Evolutionary conservation across 2,797 vertebrate species (phyloP).

Genomic region (Syndactyla subalaris): DNA sequence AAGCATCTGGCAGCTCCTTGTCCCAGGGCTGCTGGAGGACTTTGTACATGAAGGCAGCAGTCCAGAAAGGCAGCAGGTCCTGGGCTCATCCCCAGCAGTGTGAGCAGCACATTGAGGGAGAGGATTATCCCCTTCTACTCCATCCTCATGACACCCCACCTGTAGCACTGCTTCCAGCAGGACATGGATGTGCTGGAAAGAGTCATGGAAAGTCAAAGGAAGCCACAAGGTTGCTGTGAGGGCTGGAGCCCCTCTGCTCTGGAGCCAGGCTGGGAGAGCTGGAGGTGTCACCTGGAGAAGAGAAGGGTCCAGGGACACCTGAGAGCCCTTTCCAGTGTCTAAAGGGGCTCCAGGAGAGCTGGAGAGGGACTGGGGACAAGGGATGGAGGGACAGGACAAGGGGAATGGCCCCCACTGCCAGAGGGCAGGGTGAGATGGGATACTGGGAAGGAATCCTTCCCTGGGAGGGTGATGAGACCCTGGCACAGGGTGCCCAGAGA

Average conservation of each 20-base stretch:
- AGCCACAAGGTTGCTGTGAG: neutral
- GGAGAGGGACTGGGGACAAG: no score
- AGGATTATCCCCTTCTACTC: rapidly evolving
- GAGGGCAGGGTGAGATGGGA: rapidly evolving
- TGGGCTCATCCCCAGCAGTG: neutral
- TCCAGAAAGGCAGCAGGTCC: neutral
- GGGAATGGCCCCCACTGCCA: rapidly evolving
- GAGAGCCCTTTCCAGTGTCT: no score
- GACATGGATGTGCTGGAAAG: neutral
- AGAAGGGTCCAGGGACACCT: no score
- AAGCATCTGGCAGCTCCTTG: neutral
- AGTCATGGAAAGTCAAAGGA: neutral
- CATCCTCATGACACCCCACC: neutral
- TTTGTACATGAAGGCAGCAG: rapidly evolving
- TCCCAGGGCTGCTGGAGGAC: neutral
- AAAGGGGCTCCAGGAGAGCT: neutral
- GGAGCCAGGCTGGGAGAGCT: no score
- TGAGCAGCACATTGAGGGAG: neutral
- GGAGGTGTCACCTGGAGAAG: no score
- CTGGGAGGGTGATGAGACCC: rapidly evolving
- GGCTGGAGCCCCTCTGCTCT: no score
- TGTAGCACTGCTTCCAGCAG: neutral
- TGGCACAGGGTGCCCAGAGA: neutral
- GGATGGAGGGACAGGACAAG: no score
- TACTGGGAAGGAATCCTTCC: rapidly evolving